Evolutionary conservation across 2,797 vertebrate species (phyloP).

Genomic region (Podargus strigoides): DNA sequence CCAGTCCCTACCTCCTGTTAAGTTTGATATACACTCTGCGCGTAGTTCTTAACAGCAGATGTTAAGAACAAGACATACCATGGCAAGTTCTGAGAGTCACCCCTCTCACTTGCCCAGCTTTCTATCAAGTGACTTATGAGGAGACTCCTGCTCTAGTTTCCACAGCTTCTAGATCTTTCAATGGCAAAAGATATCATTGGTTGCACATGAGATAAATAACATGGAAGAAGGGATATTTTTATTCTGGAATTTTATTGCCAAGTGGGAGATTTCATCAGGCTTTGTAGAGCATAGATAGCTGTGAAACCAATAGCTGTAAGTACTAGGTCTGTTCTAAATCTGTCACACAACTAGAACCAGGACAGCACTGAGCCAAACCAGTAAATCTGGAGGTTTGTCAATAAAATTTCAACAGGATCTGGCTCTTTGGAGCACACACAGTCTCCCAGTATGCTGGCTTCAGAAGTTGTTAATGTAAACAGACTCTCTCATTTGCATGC

Average conservation of each 20-base stretch:
- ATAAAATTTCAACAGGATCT: neutral
- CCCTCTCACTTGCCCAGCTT: neutral
- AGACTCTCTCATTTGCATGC: conserved; percentile 80
- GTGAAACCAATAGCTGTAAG: neutral
- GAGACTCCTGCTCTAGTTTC: neutral
- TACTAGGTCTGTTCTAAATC: neutral
- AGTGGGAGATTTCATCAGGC: neutral
- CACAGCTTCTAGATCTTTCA: neutral
- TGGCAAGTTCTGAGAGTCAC: neutral
- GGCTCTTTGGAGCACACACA: neutral
- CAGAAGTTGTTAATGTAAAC: conserved; percentile 77
- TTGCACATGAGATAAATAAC: neutral
- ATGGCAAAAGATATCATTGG: neutral
- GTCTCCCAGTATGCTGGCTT: neutral
- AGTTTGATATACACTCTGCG: neutral
- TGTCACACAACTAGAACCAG: neutral
- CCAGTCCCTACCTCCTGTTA: neutral
- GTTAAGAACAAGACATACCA: neutral
- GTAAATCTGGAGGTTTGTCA: neutral
- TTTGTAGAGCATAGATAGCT: neutral
- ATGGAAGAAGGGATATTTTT: neutral
- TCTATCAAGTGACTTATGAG: neutral
- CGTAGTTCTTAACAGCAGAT: neutral
- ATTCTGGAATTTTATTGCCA: neutral
- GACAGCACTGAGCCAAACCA: neutral